Conservation (phyloP, 2,888 invertebrate species). For the Nematopogon swammerdamellus region DNA sequence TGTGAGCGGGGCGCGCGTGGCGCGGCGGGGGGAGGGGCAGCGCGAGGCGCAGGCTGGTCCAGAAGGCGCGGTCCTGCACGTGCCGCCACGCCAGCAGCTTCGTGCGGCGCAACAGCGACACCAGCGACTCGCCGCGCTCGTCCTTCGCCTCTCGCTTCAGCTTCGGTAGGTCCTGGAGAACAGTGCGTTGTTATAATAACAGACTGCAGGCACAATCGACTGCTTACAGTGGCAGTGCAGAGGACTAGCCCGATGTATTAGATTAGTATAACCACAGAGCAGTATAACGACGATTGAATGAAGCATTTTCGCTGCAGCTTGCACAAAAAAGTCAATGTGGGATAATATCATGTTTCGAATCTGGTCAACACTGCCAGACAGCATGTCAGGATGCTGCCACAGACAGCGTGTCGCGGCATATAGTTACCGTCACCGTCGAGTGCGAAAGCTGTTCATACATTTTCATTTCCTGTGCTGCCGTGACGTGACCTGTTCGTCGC, state of each 20-base stretch:
- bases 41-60: slow-evolving; percentile 61
- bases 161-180: slow-evolving; percentile 59
- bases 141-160: slow-evolving; percentile 48
- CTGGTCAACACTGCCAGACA: no score
- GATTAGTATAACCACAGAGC: no score
- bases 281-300: no score
- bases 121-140: slow-evolving; percentile 50
- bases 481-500: no score
- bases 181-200: slow-evolving; percentile 14
- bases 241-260: neutral
- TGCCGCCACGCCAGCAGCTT: slow-evolving; percentile 52
- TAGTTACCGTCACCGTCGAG: no score
- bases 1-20: slow-evolving; percentile 16
- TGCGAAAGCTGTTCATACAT: no score
- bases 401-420: no score
- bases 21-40: slow-evolving; percentile 52
- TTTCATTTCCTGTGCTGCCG: no score
- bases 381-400: no score
- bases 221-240: neutral
- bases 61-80: slow-evolving; percentile 58
- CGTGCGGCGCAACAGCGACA: slow-evolving; percentile 37
- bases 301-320: no score
- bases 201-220: neutral
- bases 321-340: no score
- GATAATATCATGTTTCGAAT: no score